Percentiles rank a stretch among this genome's conserved stretches.
These are phyloP conservation scores for Sebastes kiyomatsui DNA, from an alignment of 2,797 vertebrate species.

Conservation along the genomic window DNA sequence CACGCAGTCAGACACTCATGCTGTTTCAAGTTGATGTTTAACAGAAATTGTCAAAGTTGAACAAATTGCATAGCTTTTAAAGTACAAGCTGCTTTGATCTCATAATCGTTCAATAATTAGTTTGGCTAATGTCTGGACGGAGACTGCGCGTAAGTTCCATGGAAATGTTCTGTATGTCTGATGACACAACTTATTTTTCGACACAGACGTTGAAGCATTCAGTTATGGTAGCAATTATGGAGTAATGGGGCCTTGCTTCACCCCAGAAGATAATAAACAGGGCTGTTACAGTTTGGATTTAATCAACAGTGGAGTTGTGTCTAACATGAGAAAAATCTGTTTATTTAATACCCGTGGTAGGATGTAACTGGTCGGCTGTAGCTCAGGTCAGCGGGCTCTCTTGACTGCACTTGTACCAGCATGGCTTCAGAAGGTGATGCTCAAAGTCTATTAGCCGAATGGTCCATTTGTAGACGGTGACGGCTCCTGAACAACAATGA, in stretches of 20 bases:
- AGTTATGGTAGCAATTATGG: background rate
- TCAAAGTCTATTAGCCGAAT: background rate
- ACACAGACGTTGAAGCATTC: background rate
- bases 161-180: background rate
- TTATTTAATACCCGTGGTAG: background rate
- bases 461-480: background rate
- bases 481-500: background rate
- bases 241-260: background rate
- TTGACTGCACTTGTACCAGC: background rate
- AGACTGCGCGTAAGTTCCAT: background rate
- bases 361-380: background rate
- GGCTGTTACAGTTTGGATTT: conserved; percentile 12
- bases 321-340: background rate
- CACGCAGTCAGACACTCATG: background rate
- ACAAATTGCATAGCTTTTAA: background rate
- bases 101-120: conserved; percentile 1
- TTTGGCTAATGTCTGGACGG: background rate
- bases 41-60: background rate
- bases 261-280: conserved; percentile 11
- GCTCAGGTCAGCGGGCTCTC: background rate
- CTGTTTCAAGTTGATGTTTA: conserved; percentile 6
- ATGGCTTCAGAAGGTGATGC: background rate
- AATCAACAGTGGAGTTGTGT: background rate
- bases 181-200: conserved; percentile 11
- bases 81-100: background rate